phyloP scores from a whole-genome alignment of 2,888 invertebrate genomes.

The Electrophaes corylata region DNA sequence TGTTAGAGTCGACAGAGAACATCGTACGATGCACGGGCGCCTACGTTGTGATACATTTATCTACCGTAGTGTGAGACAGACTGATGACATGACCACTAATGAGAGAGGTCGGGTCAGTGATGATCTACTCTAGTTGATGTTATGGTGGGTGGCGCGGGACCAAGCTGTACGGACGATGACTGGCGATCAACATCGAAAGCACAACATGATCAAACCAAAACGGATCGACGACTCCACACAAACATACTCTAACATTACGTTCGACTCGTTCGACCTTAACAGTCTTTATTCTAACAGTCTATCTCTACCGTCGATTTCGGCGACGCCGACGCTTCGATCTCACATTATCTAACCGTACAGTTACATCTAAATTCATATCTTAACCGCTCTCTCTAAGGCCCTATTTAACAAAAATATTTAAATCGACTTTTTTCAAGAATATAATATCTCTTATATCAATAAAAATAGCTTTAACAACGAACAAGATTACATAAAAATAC shows the following conservation, averaged over 20 bases:
- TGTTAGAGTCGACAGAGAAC: slow-evolving; percentile 61
- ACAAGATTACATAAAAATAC: slow-evolving; percentile 81
- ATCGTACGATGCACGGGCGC: slow-evolving; percentile 76
- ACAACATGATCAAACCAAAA: slow-evolving; percentile 75
- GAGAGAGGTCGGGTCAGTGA: slow-evolving; percentile 74
- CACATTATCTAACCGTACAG: slow-evolving; percentile 73
- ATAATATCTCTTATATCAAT: slow-evolving; percentile 78
- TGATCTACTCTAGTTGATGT: slow-evolving; percentile 60
- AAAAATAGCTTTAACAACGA: slow-evolving; percentile 82
- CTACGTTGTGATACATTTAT: slow-evolving; percentile 84
- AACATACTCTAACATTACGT: slow-evolving; percentile 69
- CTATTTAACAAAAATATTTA: slow-evolving; percentile 82
- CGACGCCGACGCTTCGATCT: slow-evolving; percentile 65
- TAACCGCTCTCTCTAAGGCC: slow-evolving; percentile 73
- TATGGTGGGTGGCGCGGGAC: slow-evolving; percentile 73
- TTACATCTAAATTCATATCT: slow-evolving; percentile 73
- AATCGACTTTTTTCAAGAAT: slow-evolving; percentile 77
- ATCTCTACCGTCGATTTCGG: slow-evolving; percentile 70
- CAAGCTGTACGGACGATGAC: slow-evolving; percentile 72
- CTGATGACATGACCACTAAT: slow-evolving; percentile 78
- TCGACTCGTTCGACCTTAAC: slow-evolving; percentile 78
- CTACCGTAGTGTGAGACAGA: slow-evolving; percentile 76
- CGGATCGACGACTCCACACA: slow-evolving; percentile 62
- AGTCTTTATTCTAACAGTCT: slow-evolving; percentile 79
- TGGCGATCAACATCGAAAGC: slow-evolving; percentile 81